A percentile compares a stretch with the other conserved stretches of the same genome.
Conservation (phyloP, 2,113 vertebrate species). For the Platysteira castanea region DNA sequence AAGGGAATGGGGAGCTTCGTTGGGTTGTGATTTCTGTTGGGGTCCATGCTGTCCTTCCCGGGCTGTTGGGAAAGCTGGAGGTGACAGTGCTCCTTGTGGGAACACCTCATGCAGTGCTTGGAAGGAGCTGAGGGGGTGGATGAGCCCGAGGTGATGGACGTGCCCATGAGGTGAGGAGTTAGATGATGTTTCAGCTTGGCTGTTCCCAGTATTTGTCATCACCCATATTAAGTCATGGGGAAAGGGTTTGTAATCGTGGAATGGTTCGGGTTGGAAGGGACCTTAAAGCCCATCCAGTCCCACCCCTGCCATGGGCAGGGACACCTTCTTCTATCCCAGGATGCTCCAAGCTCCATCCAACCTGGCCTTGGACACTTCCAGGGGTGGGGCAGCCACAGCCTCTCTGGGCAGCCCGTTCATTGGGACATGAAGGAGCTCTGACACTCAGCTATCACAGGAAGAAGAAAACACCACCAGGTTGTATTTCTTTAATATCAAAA, state of each 20-base stretch:
- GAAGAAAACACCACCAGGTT: background rate
- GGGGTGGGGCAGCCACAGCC: background rate
- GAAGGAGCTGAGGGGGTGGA: background rate
- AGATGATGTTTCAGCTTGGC: background rate
- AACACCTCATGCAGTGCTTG: background rate
- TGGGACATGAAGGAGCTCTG: background rate
- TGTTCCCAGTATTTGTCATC: background rate
- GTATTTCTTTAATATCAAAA: background rate
- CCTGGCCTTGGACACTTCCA: background rate
- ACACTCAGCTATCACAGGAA: background rate
- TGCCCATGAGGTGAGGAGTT: background rate
- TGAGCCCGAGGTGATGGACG: background rate
- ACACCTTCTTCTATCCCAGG: background rate
- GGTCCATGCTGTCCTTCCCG: background rate
- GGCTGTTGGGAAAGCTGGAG: background rate
- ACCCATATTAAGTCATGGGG: rapidly evolving
- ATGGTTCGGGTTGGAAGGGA: background rate
- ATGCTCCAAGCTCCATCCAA: rapidly evolving
- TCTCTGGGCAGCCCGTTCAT: background rate
- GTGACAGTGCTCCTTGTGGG: rapidly evolving
- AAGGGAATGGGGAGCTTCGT: background rate
- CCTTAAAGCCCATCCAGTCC: background rate
- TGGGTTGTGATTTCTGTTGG: background rate
- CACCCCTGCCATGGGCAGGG: background rate
- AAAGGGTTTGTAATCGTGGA: background rate